Percentiles rank a stretch among this genome's conserved stretches.
These are phyloP conservation scores for Lottia scabra DNA, from an alignment of 2,888 invertebrate genomes.

Conservation along the genomic window DNA sequence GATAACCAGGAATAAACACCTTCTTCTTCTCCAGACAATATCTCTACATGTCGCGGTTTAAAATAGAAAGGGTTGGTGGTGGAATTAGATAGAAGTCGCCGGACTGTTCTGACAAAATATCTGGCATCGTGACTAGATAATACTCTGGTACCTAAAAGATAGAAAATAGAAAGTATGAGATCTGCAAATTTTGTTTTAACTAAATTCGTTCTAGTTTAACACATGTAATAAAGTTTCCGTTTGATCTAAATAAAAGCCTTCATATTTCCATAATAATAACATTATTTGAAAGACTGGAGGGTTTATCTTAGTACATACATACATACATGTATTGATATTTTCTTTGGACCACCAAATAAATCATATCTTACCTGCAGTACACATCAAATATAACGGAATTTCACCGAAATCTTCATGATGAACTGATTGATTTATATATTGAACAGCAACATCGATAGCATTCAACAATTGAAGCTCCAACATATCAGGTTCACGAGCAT, in stretches of 20 bases:
- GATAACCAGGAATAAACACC: conserved; percentile 73
- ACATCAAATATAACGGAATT: conserved; percentile 71
- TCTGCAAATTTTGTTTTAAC: not conserved
- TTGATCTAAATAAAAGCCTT: too few species aligned
- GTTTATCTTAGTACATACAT: too few species aligned
- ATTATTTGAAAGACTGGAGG: too few species aligned
- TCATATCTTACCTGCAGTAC: conserved; percentile 67
- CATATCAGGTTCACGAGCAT: conserved; percentile 26
- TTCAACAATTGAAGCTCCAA: conserved; percentile 54
- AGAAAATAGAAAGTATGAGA: not conserved
- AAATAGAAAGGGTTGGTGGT: conserved; percentile 62
- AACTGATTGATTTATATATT: conserved; percentile 44
- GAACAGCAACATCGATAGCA: conserved; percentile 64
- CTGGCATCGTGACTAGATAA: conserved; percentile 54
- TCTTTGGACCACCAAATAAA: too few species aligned
- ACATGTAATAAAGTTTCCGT: not conserved
- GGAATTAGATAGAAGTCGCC: conserved; percentile 35
- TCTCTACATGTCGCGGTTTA: conserved; percentile 64
- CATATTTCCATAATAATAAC: too few species aligned
- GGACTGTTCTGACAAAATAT: conserved; percentile 40
- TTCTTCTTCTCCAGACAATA: conserved; percentile 73
- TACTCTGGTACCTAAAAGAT: conserved; percentile 68
- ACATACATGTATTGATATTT: too few species aligned
- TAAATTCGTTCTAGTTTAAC: not conserved
- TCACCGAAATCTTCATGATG: conserved; percentile 58